Evolutionary conservation across 2,797 vertebrate species (phyloP), one percentile per base, ranked within the genome.

Genomic region (Serranus cabrilla): DNA sequence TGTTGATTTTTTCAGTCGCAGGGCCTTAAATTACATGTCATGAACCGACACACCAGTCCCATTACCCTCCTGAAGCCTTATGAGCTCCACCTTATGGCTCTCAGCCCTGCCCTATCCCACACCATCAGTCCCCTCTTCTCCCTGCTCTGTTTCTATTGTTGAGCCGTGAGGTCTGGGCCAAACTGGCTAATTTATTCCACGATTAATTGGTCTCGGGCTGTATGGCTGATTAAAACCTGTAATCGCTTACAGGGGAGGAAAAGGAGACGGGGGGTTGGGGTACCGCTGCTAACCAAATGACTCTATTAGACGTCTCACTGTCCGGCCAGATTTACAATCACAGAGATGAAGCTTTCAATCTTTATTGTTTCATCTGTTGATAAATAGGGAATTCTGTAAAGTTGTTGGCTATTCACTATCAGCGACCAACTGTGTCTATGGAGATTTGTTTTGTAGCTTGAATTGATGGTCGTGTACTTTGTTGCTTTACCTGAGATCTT

Each of bases 181-280:
- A 88, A 85, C 58, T 60, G 81, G 78, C 79, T 90, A 89, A 92
- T 93, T 92, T 90, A 91, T 93, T 92, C 86, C 59, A 69, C 68
- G 58, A 91, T 92, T 89, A 92, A 93, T 91, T 91, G 88, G 83
- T 91, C 87, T 88, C 60, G 56, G 69, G 82, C 84, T 85, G 81
- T 86, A 89, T 74, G 81, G 83, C 88, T 92, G 90, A 94, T 93
- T 93, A 92, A 91, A 93, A 91, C 88, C 87, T 91, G 85, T 91
- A 92, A 92, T 93, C 81, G 66, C 83, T 86, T 89, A 84, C 71
- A 50, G 80, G 81, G 82, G 69, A 74, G 47, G 58, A 52, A 64
- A 55, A 76, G 74, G 70, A 75, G 69, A 69, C 8, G 5, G 73
- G 67, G 74, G 74, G 74, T 27, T 51, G 66, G 66, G 46, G 49